Percentiles rank a stretch among this genome's conserved stretches.
Evolutionary conservation across 2,113 vertebrate species (phyloP).

Genomic region (Callopanchax toddi): DNA sequence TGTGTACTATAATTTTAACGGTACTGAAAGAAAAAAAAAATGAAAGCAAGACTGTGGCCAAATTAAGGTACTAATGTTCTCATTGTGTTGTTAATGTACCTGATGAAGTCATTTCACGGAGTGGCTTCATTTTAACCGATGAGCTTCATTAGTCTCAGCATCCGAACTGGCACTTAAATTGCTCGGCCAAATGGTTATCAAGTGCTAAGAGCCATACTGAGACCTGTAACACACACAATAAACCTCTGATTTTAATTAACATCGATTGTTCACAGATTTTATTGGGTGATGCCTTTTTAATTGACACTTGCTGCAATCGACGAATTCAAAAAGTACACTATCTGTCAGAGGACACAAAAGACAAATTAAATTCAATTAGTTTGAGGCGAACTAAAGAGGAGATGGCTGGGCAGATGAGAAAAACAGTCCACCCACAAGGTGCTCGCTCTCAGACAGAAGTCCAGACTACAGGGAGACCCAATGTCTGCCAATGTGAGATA

Average conservation of each 20-base stretch:
- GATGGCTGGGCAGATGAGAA: constrained; percentile 61
- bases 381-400: constrained; percentile 46
- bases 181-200: constrained; percentile 69
- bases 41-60: constrained; percentile 30
- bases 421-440: constrained; percentile 39
- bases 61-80: constrained; percentile 54
- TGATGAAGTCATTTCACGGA: constrained; percentile 77
- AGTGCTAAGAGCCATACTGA: constrained; percentile 61
- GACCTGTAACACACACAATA: constrained; percentile 78
- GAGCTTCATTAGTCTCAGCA: constrained; percentile 76
- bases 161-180: constrained; percentile 66
- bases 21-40: constrained; percentile 19
- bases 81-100: constrained; percentile 78
- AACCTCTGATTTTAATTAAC: constrained; percentile 82
- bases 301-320: constrained; percentile 53
- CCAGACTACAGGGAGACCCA: constrained; percentile 63
- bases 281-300: constrained; percentile 76
- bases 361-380: constrained; percentile 78
- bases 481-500: constrained; percentile 72
- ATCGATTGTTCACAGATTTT: constrained; percentile 71
- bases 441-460: constrained; percentile 54
- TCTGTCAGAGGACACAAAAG: constrained; percentile 63
- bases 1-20: constrained; percentile 25
- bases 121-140: constrained; percentile 74
- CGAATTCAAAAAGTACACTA: constrained; percentile 60